phyloP scores from a whole-genome alignment of 2,888 invertebrate species.

The Stenotaenia linearis region DNA sequence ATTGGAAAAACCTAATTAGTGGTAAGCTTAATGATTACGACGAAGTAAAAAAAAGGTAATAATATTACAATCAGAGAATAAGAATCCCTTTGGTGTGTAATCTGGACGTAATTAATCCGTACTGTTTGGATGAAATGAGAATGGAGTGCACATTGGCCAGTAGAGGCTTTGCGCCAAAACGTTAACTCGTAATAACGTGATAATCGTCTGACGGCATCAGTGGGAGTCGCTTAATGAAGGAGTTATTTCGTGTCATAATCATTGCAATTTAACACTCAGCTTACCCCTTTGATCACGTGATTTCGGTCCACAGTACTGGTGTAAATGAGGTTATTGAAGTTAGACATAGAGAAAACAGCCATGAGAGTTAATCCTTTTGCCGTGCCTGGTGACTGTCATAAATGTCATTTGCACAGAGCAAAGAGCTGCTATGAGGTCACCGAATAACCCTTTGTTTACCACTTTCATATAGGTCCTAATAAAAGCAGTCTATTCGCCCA shows the following conservation, averaged over 20 bases:
- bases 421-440: conserved; percentile 20
- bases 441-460: conserved; percentile 26
- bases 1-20: background rate
- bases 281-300: conserved; percentile 26
- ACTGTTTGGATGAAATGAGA: conserved; percentile 11
- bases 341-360: conserved; percentile 13
- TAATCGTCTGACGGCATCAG: conserved; percentile 14
- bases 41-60: background rate
- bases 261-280: conserved; percentile 21
- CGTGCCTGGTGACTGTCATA: conserved; percentile 22
- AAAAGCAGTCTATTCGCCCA: background rate
- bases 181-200: conserved; percentile 23
- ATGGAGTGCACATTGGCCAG: conserved; percentile 10
- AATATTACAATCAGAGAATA: background rate
- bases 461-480: conserved; percentile 14
- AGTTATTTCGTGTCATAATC: conserved; percentile 24
- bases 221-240: conserved; percentile 26
- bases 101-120: background rate
- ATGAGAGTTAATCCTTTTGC: conserved; percentile 16
- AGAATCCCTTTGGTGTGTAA: conserved; percentile 12
- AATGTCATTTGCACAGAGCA: conserved; percentile 21
- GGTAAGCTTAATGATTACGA: background rate
- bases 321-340: conserved; percentile 19
- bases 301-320: background rate
- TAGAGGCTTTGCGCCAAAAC: conserved; percentile 3